Evolutionary conservation across 2,888 invertebrate genomes (phyloP).

Genomic region (Acanthacorydalis orientalis): DNA sequence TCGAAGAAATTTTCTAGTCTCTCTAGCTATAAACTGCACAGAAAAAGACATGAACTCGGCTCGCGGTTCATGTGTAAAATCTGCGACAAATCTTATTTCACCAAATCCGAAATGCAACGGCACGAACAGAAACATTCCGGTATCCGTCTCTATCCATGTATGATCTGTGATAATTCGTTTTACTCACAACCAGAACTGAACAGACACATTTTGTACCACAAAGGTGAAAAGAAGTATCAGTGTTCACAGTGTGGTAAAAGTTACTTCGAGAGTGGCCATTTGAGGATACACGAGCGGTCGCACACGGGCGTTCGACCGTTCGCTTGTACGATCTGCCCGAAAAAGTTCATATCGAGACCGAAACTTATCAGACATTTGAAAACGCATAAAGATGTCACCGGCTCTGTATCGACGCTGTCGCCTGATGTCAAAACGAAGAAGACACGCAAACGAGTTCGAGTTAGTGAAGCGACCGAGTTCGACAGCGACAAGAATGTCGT

Average conservation of each 20-base stretch:
- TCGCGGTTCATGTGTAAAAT: conserved; percentile 16
- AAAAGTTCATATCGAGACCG: conserved; percentile 20
- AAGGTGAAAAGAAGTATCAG: conserved; percentile 18
- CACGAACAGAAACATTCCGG: conserved; percentile 19
- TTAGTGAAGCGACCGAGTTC: too few relatives aligned
- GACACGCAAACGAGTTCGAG: too few relatives aligned
- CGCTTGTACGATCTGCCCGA: conserved; percentile 18
- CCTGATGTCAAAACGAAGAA: not conserved
- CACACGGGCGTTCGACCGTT: conserved; percentile 22
- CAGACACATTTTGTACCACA: conserved; percentile 20
- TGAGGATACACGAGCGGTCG: conserved; percentile 19
- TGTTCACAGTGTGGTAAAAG: conserved; percentile 18
- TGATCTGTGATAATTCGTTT: conserved; percentile 19
- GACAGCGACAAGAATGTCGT: not conserved
- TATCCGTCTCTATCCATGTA: conserved; percentile 17
- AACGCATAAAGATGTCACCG: conserved; percentile 13
- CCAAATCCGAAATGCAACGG: conserved; percentile 18
- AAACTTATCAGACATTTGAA: conserved; percentile 20
- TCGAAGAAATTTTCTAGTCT: conserved; percentile 17
- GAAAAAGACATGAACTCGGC: conserved; percentile 18
- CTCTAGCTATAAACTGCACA: conserved; percentile 18
- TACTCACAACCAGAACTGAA: conserved; percentile 19
- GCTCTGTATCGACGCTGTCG: not conserved
- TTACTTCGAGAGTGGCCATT: conserved; percentile 21
- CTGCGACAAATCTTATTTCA: conserved; percentile 19